Conservation (phyloP, 1,140 invertebrate genomes). For the Bathynomus jamesi region DNA sequence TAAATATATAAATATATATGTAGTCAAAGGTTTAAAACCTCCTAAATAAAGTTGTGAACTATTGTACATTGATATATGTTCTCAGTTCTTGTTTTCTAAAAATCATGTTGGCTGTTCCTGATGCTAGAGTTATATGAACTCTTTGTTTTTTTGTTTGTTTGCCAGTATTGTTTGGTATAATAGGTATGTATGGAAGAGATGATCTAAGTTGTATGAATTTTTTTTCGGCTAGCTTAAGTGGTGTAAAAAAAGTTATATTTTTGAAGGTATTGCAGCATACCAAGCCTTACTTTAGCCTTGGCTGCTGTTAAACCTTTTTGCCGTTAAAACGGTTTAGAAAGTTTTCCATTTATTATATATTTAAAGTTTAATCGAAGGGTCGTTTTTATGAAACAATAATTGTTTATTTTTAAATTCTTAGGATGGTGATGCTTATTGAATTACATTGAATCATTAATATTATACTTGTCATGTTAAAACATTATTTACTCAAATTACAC, state of each 20-base stretch:
- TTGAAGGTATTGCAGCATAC: neutral
- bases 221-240: neutral
- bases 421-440: slow-evolving; percentile 33
- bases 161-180: slow-evolving; percentile 38
- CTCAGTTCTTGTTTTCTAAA: slow-evolving; percentile 38
- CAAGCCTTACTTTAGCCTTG: neutral
- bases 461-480: too few relatives aligned
- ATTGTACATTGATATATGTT: slow-evolving; percentile 38
- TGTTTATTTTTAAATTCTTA: slow-evolving; percentile 30
- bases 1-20: too few relatives aligned
- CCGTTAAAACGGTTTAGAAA: slow-evolving; percentile 23
- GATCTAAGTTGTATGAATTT: neutral
- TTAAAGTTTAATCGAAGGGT: slow-evolving; percentile 30
- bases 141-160: slow-evolving; percentile 37
- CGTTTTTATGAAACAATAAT: slow-evolving; percentile 33
- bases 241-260: neutral
- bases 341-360: slow-evolving; percentile 33
- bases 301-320: neutral
- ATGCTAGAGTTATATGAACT: slow-evolving; percentile 34
- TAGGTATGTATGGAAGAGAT: slow-evolving; percentile 28
- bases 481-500: neutral
- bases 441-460: slow-evolving; percentile 28
- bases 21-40: slow-evolving; percentile 34
- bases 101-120: slow-evolving; percentile 38
- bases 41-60: slow-evolving; percentile 36